Evolutionary conservation across 2,888 invertebrate species (phyloP), one percentile per base, ranked within the genome.

Genomic region (Ochropleura leucogaster): DNA sequence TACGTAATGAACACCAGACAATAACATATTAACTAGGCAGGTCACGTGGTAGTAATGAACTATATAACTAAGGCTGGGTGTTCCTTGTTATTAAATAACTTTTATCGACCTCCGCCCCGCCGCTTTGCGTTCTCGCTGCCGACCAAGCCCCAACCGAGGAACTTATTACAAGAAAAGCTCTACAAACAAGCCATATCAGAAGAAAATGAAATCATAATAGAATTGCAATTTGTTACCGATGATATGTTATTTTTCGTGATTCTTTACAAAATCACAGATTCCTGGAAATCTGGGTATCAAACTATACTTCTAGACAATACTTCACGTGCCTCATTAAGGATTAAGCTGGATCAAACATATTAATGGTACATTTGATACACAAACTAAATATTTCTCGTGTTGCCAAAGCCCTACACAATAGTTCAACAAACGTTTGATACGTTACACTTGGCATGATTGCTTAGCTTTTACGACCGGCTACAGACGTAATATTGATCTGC

Each of bases 11-110:
- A 46, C 53, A 60, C 55, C 62, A 76, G 71, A 72, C 57, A 85
- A 75, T 77, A 72, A 68, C 40, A 77, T 77, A 85, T 90, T 88
- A 89, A 81, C 73, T 77, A 91, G 87, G 88, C 90, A 82, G 88
- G 88, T 90, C 92, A 92, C 91, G 91, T 85, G 85, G 85, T 85
- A 76, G 80, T 85, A 76, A 79, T 80, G 81, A 85, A 87, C 83
- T 86, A 89, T 87, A 89, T 88, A 85, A 87, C 87, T 80, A 87
- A 89, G 85, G 90, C 91, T 86, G 90, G 92, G 90, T 92, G 92
- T 93, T 93, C 91, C 93, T 93, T 93, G 92, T 94, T 95, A 95
- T 95, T 95, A 94, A 95, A 95, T 95, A 95, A 95, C 93, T 95
- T 95, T 95, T 94, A 94, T 94, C 93, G 93, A 94, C 91, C 93